Evolutionary conservation across 2,888 invertebrate species (phyloP).

Genomic region (Amphipyra tragopoginis): DNA sequence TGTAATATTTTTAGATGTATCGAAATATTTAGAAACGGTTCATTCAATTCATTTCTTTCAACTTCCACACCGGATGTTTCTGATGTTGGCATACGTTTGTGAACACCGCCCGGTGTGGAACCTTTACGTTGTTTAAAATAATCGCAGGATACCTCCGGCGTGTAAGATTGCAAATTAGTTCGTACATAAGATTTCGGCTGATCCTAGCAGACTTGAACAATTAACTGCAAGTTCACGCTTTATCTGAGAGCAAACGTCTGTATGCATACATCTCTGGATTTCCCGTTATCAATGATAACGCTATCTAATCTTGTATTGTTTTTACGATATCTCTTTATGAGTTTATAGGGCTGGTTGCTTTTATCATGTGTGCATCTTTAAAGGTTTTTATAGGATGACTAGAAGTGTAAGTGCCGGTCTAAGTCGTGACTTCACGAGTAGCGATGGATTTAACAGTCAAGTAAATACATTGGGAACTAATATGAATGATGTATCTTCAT

Average conservation of each 20-base stretch:
- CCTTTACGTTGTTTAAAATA: no score
- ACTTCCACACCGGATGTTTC: no score
- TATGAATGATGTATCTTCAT: no score
- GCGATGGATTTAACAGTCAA: neutral
- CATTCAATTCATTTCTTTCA: no score
- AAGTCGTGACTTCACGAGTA: neutral
- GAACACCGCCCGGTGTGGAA: no score
- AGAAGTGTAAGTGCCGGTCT: neutral
- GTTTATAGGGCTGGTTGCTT: constrained; percentile 23
- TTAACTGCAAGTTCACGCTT: constrained; percentile 26
- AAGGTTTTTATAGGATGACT: constrained; percentile 15
- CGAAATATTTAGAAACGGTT: no score
- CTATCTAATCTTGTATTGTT: constrained; percentile 57
- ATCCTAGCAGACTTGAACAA: constrained; percentile 1
- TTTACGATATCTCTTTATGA: constrained; percentile 38
- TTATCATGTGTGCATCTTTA: constrained; percentile 31
- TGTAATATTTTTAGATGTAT: no score
- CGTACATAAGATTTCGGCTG: neutral
- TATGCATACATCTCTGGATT: constrained; percentile 38
- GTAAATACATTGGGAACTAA: no score
- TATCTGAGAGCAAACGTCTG: constrained; percentile 18
- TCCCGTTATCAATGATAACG: constrained; percentile 38
- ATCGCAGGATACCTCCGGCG: no score
- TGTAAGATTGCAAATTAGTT: no score
- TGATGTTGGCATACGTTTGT: no score